Conservation (phyloP, 2,888 invertebrate genomes). For the Netelia virgata region DNA sequence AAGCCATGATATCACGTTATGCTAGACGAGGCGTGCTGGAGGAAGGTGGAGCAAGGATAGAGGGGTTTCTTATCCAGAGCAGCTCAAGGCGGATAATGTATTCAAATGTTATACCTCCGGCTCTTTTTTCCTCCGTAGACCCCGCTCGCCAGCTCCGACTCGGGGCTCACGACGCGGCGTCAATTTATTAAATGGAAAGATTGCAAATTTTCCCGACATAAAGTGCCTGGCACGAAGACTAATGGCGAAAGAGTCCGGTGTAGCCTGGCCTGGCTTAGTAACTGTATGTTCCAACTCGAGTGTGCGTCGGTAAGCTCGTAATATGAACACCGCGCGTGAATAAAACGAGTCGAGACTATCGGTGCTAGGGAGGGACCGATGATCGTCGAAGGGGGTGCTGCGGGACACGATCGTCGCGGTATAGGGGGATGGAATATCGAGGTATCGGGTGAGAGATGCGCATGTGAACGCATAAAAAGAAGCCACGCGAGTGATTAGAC, state of each 20-base stretch:
- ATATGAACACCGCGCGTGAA: conserved; percentile 36
- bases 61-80: conserved; percentile 63
- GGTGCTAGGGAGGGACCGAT: conserved; percentile 52
- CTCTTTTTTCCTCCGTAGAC: conserved; percentile 54
- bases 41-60: conserved; percentile 17
- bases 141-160: conserved; percentile 29
- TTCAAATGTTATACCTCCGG: conserved; percentile 82
- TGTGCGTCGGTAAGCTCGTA: conserved; percentile 41
- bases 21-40: conserved; percentile 60
- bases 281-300: conserved; percentile 63
- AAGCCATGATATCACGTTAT: conserved; percentile 76
- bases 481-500: conserved; percentile 77
- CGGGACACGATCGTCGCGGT: neutral
- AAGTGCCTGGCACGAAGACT: conserved; percentile 83
- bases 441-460: conserved; percentile 34
- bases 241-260: conserved; percentile 80
- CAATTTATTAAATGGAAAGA: conserved; percentile 85
- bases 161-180: conserved; percentile 72
- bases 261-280: conserved; percentile 30
- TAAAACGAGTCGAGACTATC: conserved; percentile 65
- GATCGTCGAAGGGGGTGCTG: conserved; percentile 60
- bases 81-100: conserved; percentile 78
- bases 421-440: conserved; percentile 23
- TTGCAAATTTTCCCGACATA: conserved; percentile 84
- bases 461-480: conserved; percentile 71